A percentile compares a stretch with the other conserved stretches of the same genome.
Conservation (phyloP, 2,888 invertebrate genomes). For the Oxycera nigricornis region DNA sequence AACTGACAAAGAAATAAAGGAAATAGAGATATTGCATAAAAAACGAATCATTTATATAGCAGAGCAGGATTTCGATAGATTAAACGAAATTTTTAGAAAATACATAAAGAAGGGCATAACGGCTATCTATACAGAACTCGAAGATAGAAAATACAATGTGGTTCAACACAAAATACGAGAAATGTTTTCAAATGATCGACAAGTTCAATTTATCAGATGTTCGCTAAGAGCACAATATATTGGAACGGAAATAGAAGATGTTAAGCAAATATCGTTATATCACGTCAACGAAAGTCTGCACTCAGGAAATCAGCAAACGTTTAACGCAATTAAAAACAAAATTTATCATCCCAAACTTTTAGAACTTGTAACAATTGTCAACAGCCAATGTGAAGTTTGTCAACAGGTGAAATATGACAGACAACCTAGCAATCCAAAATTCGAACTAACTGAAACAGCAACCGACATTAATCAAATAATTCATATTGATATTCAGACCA, state of each 20-base stretch:
- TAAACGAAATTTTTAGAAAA: slow-evolving; percentile 18
- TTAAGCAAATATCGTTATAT: neutral
- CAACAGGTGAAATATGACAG: neutral
- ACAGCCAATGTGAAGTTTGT: neutral
- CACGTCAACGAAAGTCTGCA: neutral
- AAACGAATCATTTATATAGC: slow-evolving; percentile 17
- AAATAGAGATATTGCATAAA: slow-evolving; percentile 11
- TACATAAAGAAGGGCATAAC: slow-evolving; percentile 23
- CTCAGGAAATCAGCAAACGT: neutral
- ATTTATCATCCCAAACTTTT: neutral
- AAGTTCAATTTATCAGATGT: neutral
- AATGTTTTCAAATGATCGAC: neutral
- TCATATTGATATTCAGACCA: neutral
- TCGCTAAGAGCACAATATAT: neutral
- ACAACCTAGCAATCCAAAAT: neutral
- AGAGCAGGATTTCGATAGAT: slow-evolving; percentile 10
- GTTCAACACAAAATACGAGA: slow-evolving; percentile 26
- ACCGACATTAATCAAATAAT: neutral
- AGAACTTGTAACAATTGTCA: neutral
- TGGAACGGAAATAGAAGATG: neutral
- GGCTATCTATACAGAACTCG: slow-evolving; percentile 27
- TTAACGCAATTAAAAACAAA: neutral
- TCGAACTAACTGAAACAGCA: no score
- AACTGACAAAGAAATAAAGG: slow-evolving; percentile 21
- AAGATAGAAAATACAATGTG: slow-evolving; percentile 19